Conservation (phyloP, 2,113 vertebrate genomes). For the Corvus hawaiiensis region DNA sequence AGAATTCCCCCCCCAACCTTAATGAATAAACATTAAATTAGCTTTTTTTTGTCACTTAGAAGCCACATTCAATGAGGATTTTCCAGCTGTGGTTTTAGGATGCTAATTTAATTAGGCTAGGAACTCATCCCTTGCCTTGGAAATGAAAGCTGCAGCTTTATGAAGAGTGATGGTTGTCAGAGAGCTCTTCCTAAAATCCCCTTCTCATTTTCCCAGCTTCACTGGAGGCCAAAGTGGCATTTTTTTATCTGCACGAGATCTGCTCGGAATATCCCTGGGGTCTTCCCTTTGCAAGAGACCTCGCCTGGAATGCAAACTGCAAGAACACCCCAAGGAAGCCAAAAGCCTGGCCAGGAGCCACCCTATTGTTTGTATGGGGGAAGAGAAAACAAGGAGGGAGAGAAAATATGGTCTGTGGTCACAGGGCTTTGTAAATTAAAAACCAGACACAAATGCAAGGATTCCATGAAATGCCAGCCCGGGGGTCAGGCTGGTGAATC, state of each 20-base stretch:
- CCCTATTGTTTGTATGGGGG: neutral
- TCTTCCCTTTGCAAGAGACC: neutral
- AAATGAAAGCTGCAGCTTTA: neutral
- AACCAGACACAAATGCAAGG: neutral
- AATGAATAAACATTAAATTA: neutral
- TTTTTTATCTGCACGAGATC: neutral
- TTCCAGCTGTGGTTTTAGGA: slow-evolving; percentile 13
- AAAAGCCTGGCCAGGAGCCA: neutral
- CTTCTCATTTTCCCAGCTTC: neutral
- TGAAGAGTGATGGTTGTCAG: neutral
- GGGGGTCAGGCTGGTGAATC: neutral
- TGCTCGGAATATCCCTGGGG: neutral
- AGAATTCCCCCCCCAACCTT: neutral
- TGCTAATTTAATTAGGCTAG: neutral
- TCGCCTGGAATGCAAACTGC: neutral
- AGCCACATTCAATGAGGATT: neutral
- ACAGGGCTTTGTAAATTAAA: neutral
- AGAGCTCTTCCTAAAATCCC: neutral
- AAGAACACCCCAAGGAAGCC: neutral
- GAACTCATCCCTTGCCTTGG: neutral
- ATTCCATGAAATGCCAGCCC: neutral
- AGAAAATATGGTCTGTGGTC: neutral
- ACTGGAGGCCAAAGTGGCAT: neutral
- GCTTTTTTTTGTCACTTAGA: neutral
- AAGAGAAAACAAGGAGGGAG: neutral